Percentiles rank a stretch among this genome's conserved stretches.
These are phyloP conservation scores for Okapia johnstoni DNA, from an alignment of 2,113 vertebrate species.

Conservation along the genomic window DNA sequence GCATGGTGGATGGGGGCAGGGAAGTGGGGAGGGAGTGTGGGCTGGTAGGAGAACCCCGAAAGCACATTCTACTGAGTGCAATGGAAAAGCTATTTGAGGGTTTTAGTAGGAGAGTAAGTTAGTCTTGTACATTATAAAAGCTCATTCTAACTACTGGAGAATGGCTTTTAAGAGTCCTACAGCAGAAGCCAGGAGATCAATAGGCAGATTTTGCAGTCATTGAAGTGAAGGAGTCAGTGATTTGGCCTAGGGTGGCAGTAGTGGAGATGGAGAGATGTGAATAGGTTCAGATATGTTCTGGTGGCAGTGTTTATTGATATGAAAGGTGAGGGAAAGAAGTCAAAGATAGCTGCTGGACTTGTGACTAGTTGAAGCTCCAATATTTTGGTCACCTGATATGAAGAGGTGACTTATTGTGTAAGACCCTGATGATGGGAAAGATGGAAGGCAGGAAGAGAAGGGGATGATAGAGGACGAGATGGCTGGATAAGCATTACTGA, in stretches of 20 bases:
- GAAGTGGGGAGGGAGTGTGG: accelerated
- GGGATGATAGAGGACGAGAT: not conserved
- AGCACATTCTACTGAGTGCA: not conserved
- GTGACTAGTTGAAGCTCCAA: not conserved
- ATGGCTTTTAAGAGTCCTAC: not conserved
- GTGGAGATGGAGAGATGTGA: not conserved
- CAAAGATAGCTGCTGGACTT: not conserved
- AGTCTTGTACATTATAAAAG: not conserved
- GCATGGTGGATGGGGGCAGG: not conserved
- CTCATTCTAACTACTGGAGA: not conserved
- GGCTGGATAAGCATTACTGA: not conserved
- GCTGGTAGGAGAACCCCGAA: not conserved
- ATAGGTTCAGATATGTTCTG: not conserved
- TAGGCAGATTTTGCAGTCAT: not conserved
- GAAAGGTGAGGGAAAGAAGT: not conserved
- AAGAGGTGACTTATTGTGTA: not conserved
- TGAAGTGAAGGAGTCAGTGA: not conserved
- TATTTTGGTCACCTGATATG: not conserved
- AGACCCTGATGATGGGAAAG: not conserved
- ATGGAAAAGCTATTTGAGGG: not conserved
- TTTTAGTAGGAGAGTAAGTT: not conserved
- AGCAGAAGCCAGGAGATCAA: not conserved
- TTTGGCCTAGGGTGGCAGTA: not conserved
- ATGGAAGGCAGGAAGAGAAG: not conserved
- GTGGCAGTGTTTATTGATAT: not conserved